Conservation (phyloP, 2,797 vertebrate genomes). For the Sebastes steindachneri region DNA sequence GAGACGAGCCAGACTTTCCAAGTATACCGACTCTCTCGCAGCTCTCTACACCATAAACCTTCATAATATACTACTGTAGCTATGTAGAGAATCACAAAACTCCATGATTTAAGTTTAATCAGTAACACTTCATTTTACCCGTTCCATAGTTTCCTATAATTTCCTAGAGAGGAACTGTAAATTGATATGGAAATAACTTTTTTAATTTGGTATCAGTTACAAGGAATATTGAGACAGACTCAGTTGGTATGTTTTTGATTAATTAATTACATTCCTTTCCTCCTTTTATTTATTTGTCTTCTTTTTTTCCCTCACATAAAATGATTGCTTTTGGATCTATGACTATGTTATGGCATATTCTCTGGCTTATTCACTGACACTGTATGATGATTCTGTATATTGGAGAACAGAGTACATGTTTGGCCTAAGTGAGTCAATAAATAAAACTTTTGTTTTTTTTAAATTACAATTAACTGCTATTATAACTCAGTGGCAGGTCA, state of each 20-base stretch:
- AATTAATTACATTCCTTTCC: not conserved
- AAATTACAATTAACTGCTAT: not conserved
- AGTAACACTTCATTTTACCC: not conserved
- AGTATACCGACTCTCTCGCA: conserved; percentile 17
- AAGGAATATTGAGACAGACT: not conserved
- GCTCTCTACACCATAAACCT: conserved; percentile 21
- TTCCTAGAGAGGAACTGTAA: not conserved
- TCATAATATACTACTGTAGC: not conserved
- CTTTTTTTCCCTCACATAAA: too few relatives aligned
- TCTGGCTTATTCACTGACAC: too few relatives aligned
- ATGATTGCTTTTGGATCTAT: too few relatives aligned
- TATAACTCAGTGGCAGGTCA: not conserved
- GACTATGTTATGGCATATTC: too few relatives aligned
- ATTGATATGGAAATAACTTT: not conserved
- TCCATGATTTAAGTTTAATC: not conserved
- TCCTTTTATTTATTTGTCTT: too few relatives aligned
- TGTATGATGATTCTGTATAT: too few relatives aligned
- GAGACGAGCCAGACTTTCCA: conserved; percentile 58
- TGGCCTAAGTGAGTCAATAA: too few relatives aligned
- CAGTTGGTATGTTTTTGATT: not conserved
- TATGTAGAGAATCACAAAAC: conserved; percentile 8
- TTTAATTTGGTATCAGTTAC: not conserved
- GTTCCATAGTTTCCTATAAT: not conserved
- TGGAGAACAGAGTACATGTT: too few relatives aligned
- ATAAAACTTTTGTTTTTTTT: too few relatives aligned